Conservation (phyloP, 2,797 vertebrate genomes). For the Aselliscus stoliczkanus region DNA sequence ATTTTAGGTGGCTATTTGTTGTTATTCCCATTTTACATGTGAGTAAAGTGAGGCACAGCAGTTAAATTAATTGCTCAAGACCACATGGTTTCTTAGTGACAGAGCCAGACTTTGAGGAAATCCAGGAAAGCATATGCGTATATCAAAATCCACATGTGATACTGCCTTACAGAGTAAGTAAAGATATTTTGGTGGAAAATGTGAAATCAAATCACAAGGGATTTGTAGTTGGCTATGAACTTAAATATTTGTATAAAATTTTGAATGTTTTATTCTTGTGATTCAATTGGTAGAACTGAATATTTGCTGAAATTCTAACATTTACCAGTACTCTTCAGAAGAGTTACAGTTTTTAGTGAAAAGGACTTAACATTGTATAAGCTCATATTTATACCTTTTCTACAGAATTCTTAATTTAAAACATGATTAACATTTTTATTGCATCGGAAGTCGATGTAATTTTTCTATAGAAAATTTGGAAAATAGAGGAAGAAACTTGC, state of each 20-base stretch:
- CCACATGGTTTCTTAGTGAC: not conserved
- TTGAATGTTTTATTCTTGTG: not conserved
- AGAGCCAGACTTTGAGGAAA: not conserved
- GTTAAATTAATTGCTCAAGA: not conserved
- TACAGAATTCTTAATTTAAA: not conserved
- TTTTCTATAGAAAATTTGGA: slow-evolving; percentile 3
- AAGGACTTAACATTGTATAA: not conserved
- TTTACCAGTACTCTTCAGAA: not conserved
- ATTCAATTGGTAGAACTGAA: not conserved
- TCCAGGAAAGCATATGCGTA: not conserved
- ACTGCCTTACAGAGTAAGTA: not conserved
- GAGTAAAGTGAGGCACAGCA: not conserved
- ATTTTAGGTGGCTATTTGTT: not conserved
- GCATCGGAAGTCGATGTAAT: not conserved
- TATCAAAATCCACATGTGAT: not conserved
- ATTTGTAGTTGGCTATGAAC: not conserved
- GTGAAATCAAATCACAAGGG: not conserved
- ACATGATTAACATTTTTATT: not conserved
- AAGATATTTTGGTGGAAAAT: not conserved
- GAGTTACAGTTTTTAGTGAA: not conserved
- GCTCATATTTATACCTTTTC: not conserved
- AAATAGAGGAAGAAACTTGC: not conserved
- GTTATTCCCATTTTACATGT: not conserved
- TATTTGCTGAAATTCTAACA: not conserved
- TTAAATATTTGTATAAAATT: not conserved